Percentiles rank a stretch among this genome's conserved stretches.
phyloP scores from a whole-genome alignment of 2,113 vertebrate species.

The Ceyx cyanopectus region DNA sequence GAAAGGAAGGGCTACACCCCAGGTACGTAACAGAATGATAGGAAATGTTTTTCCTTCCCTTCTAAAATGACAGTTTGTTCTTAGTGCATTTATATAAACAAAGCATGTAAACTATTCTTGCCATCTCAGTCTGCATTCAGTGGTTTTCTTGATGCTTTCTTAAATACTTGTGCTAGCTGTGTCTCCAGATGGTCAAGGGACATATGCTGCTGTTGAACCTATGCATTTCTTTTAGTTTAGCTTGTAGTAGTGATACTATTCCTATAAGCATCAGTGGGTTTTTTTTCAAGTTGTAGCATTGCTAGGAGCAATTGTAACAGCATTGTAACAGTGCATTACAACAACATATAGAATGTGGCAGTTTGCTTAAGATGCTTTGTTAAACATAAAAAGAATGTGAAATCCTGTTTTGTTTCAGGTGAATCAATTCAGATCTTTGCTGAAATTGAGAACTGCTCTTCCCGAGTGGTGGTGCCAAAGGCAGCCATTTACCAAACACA shows the following conservation, averaged over 20 bases:
- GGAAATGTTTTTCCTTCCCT: conserved; percentile 10
- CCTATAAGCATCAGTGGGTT: not conserved
- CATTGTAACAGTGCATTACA: not conserved
- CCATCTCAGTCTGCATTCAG: not conserved
- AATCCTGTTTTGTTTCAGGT: conserved; percentile 77
- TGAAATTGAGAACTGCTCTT: conserved; percentile 98
- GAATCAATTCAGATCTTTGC: conserved; percentile 99
- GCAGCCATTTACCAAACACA: conserved; percentile 99
- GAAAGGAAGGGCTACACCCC: conserved; percentile 99
- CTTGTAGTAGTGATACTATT: not conserved
- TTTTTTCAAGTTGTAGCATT: not conserved
- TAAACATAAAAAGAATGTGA: not conserved
- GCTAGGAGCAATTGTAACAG: accelerated
- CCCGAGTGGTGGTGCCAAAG: conserved; percentile 97
- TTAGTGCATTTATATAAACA: not conserved
- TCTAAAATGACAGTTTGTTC: not conserved
- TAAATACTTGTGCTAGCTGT: not conserved
- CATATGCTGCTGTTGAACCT: not conserved
- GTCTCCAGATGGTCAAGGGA: not conserved
- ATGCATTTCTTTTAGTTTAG: not conserved
- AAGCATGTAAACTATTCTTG: not conserved
- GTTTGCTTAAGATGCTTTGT: not conserved
- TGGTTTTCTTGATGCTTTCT: not conserved
- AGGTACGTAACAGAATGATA: conserved; percentile 79
- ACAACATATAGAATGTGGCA: not conserved